These are phyloP conservation scores for Rhaphigaster nebulosa DNA, from an alignment of 2,888 invertebrate genomes.

Conservation along the genomic window DNA sequence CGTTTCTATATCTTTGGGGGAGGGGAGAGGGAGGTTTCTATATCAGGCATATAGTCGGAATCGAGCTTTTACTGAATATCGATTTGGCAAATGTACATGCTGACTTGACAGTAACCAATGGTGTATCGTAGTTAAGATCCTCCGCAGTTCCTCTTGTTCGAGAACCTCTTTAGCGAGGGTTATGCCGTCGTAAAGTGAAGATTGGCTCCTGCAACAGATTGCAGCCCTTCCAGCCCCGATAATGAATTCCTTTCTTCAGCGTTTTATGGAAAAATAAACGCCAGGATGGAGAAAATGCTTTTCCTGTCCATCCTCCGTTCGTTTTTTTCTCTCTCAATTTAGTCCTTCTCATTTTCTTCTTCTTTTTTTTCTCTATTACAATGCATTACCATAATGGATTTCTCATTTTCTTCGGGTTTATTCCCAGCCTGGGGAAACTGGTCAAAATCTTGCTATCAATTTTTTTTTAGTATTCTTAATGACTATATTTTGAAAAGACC, in stretches of 20 bases:
- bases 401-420: slow-evolving; percentile 1
- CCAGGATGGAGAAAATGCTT: neutral
- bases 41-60: neutral
- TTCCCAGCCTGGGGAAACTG: neutral
- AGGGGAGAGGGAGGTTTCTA: no score
- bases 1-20: no score
- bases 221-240: neutral
- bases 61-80: neutral
- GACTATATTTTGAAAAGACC: neutral
- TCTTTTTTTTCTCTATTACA: slow-evolving; percentile 14
- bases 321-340: slow-evolving; percentile 27
- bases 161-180: neutral
- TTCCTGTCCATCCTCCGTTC: neutral
- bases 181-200: slow-evolving; percentile 34
- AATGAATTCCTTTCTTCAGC: slow-evolving; percentile 35
- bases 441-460: neutral
- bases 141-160: neutral
- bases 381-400: slow-evolving; percentile 43
- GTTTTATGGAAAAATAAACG: slow-evolving; percentile 47
- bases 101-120: neutral
- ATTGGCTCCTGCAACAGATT: slow-evolving; percentile 31
- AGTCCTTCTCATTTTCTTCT: slow-evolving; percentile 3
- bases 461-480: neutral
- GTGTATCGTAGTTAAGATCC: neutral
- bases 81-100: neutral